phyloP scores from a whole-genome alignment of 2,113 vertebrate genomes.

The Odocoileus hemionus region DNA sequence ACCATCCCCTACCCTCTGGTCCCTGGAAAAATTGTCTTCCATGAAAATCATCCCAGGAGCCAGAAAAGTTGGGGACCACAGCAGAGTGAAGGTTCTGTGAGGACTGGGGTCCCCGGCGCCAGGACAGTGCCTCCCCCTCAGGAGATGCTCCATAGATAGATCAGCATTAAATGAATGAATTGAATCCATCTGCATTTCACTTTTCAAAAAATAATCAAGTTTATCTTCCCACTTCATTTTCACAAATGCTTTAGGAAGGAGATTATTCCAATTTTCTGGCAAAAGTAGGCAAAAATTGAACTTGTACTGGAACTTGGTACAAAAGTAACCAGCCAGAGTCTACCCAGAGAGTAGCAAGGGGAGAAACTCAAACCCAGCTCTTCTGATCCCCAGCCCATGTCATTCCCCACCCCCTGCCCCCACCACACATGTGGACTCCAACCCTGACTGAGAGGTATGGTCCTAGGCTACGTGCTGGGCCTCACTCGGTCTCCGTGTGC shows the following conservation, averaged over 20 bases:
- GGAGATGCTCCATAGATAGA: background rate
- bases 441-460: rapidly evolving
- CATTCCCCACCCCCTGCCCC: background rate
- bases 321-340: background rate
- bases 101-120: rapidly evolving
- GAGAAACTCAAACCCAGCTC: background rate
- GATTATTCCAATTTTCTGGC: background rate
- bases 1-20: background rate
- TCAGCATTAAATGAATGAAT: background rate
- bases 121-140: rapidly evolving
- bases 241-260: background rate
- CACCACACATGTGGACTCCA: rapidly evolving
- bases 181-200: rapidly evolving
- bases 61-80: background rate
- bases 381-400: background rate
- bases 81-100: background rate
- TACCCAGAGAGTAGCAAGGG: background rate
- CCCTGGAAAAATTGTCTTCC: background rate
- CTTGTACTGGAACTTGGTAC: background rate
- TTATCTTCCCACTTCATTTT: background rate
- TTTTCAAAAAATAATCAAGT: background rate
- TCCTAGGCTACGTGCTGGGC: background rate
- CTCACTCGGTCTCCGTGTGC: rapidly evolving
- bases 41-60: background rate
- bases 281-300: background rate